phyloP scores from a whole-genome alignment of 2,797 vertebrate genomes.

The Pipistrellus pipistrellus region DNA sequence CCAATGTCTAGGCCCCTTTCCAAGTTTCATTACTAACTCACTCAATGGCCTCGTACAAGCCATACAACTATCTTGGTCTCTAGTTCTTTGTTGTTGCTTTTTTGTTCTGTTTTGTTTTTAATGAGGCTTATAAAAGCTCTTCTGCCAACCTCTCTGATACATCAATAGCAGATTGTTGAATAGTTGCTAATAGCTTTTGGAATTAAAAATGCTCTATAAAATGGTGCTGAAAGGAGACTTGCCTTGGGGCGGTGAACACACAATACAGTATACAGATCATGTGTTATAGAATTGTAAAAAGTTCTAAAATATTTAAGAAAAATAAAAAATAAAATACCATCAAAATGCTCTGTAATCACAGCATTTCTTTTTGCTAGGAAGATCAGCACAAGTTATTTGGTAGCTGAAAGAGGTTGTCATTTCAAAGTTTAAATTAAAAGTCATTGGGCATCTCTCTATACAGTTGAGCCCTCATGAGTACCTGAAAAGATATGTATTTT shows the following conservation, averaged over 20 bases:
- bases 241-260: background rate
- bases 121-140: background rate
- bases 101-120: background rate
- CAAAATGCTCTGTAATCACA: background rate
- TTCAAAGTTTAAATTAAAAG: background rate
- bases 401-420: background rate
- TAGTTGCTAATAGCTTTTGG: slow-evolving; percentile 1
- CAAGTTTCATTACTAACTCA: slow-evolving; percentile 21
- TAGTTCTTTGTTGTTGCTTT: background rate
- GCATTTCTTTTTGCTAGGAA: background rate
- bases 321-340: background rate
- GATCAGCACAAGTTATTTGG: slow-evolving; percentile 36
- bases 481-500: background rate
- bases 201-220: slow-evolving; percentile 2
- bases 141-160: background rate
- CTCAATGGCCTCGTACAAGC: slow-evolving; percentile 10
- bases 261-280: background rate
- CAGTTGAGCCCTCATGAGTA: background rate
- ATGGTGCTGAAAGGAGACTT: background rate
- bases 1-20: background rate
- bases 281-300: background rate
- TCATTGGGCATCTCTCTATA: background rate
- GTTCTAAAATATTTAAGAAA: background rate
- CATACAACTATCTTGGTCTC: background rate
- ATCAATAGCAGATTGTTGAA: slow-evolving; percentile 9